phyloP scores from a whole-genome alignment of 1,140 invertebrate species.

The Ceratosolen fusciceps region DNA sequence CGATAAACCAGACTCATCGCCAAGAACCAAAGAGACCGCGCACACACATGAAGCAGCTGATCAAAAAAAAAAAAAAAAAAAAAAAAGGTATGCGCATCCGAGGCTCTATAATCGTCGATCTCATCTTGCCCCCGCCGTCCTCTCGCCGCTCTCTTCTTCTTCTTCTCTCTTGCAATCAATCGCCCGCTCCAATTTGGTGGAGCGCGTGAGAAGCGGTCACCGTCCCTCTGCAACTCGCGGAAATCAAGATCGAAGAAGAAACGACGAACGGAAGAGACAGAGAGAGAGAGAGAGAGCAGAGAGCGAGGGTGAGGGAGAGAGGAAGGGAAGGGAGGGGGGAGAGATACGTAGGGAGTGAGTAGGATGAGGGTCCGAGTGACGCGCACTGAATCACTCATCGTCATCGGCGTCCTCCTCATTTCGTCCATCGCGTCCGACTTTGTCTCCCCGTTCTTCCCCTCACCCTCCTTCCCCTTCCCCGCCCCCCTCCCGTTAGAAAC shows the following conservation, averaged over 20 bases:
- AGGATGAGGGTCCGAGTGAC: constrained; percentile 46
- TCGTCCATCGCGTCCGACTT: constrained; percentile 40
- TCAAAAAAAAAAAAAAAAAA: constrained; percentile 2
- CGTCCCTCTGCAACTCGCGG: not conserved
- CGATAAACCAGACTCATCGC: not conserved
- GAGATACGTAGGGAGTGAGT: constrained; percentile 40
- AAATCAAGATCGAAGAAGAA: constrained; percentile 37
- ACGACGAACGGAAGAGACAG: constrained; percentile 6
- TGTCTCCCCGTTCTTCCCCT: constrained; percentile 23
- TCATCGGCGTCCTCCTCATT: constrained; percentile 47
- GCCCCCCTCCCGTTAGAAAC: too few relatives aligned
- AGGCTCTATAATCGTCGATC: not conserved
- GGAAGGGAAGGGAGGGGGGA: constrained; percentile 24
- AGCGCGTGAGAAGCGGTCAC: constrained; percentile 13
- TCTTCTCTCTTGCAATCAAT: constrained; percentile 23
- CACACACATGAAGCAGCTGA: not conserved
- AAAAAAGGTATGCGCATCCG: not conserved
- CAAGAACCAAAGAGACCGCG: constrained; percentile 17
- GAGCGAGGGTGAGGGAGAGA: constrained; percentile 45
- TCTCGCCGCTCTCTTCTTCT: not conserved
- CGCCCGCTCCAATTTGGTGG: constrained; percentile 44
- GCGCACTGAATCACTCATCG: constrained; percentile 67
- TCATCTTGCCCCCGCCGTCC: not conserved
- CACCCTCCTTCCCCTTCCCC: not conserved
- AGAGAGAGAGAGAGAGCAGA: constrained; percentile 38